Conservation (phyloP, 2,888 invertebrate species). For the Zaprionus bogoriensis region DNA sequence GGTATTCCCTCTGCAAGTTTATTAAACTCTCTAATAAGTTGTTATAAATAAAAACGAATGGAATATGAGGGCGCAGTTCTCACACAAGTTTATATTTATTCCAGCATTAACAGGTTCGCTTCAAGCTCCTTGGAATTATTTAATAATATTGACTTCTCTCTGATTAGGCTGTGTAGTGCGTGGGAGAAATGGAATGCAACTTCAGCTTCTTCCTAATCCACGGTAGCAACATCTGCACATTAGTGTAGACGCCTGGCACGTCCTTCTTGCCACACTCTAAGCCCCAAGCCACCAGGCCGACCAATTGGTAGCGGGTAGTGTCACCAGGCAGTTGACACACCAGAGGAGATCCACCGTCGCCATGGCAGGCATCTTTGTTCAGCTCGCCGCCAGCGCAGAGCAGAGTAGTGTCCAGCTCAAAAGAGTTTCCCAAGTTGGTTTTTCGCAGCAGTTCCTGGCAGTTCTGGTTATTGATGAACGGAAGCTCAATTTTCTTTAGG, state of each 20-base stretch:
- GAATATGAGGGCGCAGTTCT: no score
- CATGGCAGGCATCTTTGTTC: slow-evolving; percentile 88
- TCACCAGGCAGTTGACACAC: slow-evolving; percentile 86
- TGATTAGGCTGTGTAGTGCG: neutral
- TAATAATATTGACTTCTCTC: neutral
- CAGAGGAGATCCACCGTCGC: slow-evolving; percentile 90
- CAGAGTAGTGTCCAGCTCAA: slow-evolving; percentile 87
- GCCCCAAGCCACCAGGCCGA: slow-evolving; percentile 91
- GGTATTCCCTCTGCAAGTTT: no score
- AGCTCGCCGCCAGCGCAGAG: slow-evolving; percentile 90
- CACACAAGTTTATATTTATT: no score
- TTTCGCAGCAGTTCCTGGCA: slow-evolving; percentile 84
- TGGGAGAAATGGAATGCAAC: no score
- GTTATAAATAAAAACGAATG: no score
- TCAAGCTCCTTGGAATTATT: neutral
- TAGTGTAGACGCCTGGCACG: slow-evolving; percentile 89
- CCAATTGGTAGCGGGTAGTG: slow-evolving; percentile 64
- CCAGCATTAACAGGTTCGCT: no score
- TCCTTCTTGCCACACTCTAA: slow-evolving; percentile 87
- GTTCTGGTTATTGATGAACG: slow-evolving; percentile 84
- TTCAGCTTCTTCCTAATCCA: slow-evolving; percentile 30
- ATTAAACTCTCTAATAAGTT: no score
- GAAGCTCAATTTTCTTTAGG: slow-evolving; percentile 87
- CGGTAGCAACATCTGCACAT: slow-evolving; percentile 84
- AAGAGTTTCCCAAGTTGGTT: slow-evolving; percentile 87